Percentiles rank a stretch among this genome's conserved stretches.
These are phyloP conservation scores for Drosophila serrata DNA, from an alignment of 1,140 invertebrate genomes.

Conservation along the genomic window DNA sequence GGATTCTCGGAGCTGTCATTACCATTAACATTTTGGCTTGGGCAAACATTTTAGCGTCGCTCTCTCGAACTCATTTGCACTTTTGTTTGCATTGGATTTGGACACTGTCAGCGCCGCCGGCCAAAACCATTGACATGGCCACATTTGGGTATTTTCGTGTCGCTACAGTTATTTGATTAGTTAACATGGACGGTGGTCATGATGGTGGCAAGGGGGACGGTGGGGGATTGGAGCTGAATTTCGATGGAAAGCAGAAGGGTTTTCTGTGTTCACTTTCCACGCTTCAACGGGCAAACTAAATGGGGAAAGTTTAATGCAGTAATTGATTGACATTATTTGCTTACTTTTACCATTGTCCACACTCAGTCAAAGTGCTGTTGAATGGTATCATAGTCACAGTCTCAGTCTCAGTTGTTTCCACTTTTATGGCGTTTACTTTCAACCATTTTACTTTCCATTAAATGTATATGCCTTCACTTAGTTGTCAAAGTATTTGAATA, in stretches of 20 bases:
- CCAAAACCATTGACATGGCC: slow-evolving; percentile 46
- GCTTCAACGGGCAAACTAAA: slow-evolving; percentile 26
- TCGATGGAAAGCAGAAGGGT: slow-evolving; percentile 16
- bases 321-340: slow-evolving; percentile 55
- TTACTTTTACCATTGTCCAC: slow-evolving; percentile 36
- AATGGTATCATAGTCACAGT: slow-evolving; percentile 16
- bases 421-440: neutral
- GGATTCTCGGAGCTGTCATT: slow-evolving; percentile 70
- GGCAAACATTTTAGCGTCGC: slow-evolving; percentile 67
- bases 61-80: slow-evolving; percentile 54
- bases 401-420: neutral
- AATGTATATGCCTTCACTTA: neutral
- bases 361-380: neutral
- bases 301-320: slow-evolving; percentile 52
- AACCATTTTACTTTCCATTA: neutral
- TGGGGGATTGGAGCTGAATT: neutral
- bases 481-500: slow-evolving; percentile 7
- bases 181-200: slow-evolving; percentile 33
- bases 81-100: slow-evolving; percentile 64
- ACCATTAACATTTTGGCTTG: slow-evolving; percentile 71
- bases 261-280: slow-evolving; percentile 38
- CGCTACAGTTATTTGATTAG: slow-evolving; percentile 63
- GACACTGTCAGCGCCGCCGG: slow-evolving; percentile 49
- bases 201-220: neutral
- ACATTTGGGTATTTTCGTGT: slow-evolving; percentile 48